These are phyloP conservation scores for Erinaceus europaeus DNA, from an alignment of 2,113 vertebrate species.

Conservation along the genomic window DNA sequence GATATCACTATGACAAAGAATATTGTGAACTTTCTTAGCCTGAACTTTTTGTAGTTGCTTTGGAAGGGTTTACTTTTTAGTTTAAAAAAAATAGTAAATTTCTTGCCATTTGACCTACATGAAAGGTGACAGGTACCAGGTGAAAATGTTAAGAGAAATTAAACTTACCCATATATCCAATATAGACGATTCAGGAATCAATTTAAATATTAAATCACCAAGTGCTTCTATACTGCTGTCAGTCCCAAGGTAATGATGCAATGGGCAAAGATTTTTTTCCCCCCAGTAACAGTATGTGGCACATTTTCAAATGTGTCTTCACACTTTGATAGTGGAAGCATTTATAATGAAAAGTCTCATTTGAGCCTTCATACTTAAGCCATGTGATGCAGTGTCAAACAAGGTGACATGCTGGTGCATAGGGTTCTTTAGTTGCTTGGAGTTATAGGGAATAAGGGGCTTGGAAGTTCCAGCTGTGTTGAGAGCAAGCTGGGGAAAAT, in stretches of 20 bases:
- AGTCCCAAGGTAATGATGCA: slow-evolving; percentile 18
- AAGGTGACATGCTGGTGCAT: slow-evolving; percentile 39
- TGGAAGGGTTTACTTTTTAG: slow-evolving; percentile 17
- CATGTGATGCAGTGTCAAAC: slow-evolving; percentile 65
- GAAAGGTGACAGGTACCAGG: not conserved
- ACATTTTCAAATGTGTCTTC: slow-evolving; percentile 75
- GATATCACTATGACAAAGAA: slow-evolving; percentile 6
- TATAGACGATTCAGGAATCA: not conserved
- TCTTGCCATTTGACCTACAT: not conserved
- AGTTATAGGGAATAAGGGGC: not conserved
- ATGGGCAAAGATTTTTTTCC: not conserved
- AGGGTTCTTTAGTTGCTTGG: not conserved
- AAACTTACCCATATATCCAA: not conserved
- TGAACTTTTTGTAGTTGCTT: slow-evolving; percentile 38
- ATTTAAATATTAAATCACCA: slow-evolving; percentile 16
- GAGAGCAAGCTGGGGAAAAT: not conserved
- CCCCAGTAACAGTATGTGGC: slow-evolving; percentile 63
- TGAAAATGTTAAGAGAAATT: slow-evolving; percentile 32
- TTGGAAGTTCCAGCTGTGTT: not conserved
- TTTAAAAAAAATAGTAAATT: not conserved
- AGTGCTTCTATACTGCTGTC: not conserved
- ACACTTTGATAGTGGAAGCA: slow-evolving; percentile 58
- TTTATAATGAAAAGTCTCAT: slow-evolving; percentile 63
- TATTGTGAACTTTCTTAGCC: not conserved
- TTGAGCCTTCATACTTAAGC: slow-evolving; percentile 51